Evolutionary conservation across 2,113 vertebrate genomes (phyloP).

Genomic region (Melanerpes aurifrons): DNA sequence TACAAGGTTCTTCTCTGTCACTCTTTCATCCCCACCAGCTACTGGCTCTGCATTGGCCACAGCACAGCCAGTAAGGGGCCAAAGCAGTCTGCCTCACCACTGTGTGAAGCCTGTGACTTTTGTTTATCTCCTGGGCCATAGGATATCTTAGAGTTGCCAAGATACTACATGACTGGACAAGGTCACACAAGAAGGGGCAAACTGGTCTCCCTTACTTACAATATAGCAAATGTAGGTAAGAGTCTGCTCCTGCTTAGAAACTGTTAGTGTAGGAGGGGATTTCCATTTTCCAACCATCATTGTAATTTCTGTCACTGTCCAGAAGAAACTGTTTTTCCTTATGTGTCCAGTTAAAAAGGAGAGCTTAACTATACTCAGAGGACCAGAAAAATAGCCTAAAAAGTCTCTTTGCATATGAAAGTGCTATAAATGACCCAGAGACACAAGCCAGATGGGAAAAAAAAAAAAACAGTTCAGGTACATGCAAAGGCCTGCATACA

Average conservation of each 20-base stretch:
- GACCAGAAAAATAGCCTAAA: not conserved
- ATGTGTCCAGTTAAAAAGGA: not conserved
- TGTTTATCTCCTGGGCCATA: not conserved
- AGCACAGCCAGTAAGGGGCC: not conserved
- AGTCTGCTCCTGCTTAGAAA: not conserved
- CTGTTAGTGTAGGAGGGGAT: not conserved
- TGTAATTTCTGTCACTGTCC: not conserved
- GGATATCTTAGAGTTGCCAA: not conserved
- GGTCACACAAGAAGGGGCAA: not conserved
- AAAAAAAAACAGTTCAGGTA: not conserved
- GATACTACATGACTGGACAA: not conserved
- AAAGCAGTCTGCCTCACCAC: not conserved
- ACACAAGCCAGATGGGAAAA: not conserved
- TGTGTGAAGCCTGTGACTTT: not conserved
- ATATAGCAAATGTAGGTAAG: not conserved
- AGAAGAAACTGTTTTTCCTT: not conserved
- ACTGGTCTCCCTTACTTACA: not conserved
- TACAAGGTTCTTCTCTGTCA: not conserved
- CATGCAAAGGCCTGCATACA: not conserved
- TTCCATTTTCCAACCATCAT: not conserved
- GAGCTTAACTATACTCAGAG: not conserved
- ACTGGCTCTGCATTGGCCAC: fast-evolving
- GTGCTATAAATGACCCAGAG: not conserved
- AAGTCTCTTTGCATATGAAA: not conserved
- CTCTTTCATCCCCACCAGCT: not conserved